Evolutionary conservation across 2,797 vertebrate genomes (phyloP).

Genomic region (Protosalanx chinensis): DNA sequence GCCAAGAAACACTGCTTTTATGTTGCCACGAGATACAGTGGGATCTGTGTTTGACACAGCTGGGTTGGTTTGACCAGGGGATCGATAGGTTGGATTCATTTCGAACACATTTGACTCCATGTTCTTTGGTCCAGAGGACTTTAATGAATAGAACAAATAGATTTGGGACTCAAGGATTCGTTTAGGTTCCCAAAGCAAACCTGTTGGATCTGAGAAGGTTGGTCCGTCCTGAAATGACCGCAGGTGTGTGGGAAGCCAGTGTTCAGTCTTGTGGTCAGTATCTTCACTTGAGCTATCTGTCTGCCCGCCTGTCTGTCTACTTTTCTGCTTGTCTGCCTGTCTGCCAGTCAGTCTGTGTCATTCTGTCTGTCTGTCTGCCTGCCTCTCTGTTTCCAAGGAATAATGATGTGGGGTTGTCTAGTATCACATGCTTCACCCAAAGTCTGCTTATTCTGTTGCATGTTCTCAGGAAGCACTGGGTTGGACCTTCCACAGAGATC

Average conservation of each 20-base stretch:
- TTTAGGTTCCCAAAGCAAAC: not conserved
- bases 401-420: too few relatives aligned
- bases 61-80: conserved; percentile 42
- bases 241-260: too few relatives aligned
- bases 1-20: conserved; percentile 45
- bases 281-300: not conserved
- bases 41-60: conserved; percentile 3
- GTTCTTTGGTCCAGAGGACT: not conserved
- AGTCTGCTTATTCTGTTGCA: conserved; percentile 31
- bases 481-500: not conserved
- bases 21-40: conserved; percentile 21
- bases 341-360: conserved; percentile 65
- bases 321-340: too few relatives aligned
- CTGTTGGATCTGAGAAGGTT: not conserved
- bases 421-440: too few relatives aligned
- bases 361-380: conserved; percentile 7
- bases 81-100: conserved; percentile 2
- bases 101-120: not conserved
- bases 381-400: conserved; percentile 69
- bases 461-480: not conserved
- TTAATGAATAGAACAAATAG: not conserved
- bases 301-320: conserved; percentile 65
- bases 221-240: not conserved
- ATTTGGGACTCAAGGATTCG: not conserved
- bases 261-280: too few relatives aligned